Evolutionary conservation across 2,113 vertebrate species (phyloP), one percentile per base, ranked within the genome.

Genomic region (Sarotherodon lohbergeri): DNA sequence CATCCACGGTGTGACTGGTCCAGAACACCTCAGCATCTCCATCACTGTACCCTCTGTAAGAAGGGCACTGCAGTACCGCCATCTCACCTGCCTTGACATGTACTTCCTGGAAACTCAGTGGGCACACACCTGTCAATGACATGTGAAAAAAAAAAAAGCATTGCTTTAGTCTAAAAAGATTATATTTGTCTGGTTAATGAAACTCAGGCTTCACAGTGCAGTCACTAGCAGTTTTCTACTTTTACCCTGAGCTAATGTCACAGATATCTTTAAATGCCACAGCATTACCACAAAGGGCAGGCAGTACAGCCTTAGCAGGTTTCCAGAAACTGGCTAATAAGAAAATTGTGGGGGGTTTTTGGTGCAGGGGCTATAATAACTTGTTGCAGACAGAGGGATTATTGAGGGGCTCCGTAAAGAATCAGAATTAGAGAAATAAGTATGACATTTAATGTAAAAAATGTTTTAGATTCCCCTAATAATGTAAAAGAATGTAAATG

Each of bases 51-150:
- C 2, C n/a, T 24, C 10, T 55, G 54, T 22, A 24, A 55, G 2
- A 22, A 24, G 54, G n/a, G 5, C 54, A 55, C 0, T 24, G 5
- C 43, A 95, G 90, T 5, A 22, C 36, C 11, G 89, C 90, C 83
- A 95, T 79, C 52, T 95, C 93, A 3, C 91, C 93, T 6, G 81
- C 84, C 57, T 9, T 84, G 6, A 88, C 73, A 55, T 73, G 4
- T 6, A 83, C 3, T 4, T 81, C 27, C 7, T 1, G 24, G 2
- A 9, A 2, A 10, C 5, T 82, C 29, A 4, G 3, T 6, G 59
- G 4, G 27, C 17, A 52, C 32, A 57, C 48, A 57, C 80, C 94
- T 94, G 84, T 1, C 17, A 86, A 66, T 19, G 17, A 57, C 11
- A 13, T 16, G 4, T 22, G n/a, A 22, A 55, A 59, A 59, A 27